Conservation (phyloP, 2,888 invertebrate species). For the Aelia acuminata region DNA sequence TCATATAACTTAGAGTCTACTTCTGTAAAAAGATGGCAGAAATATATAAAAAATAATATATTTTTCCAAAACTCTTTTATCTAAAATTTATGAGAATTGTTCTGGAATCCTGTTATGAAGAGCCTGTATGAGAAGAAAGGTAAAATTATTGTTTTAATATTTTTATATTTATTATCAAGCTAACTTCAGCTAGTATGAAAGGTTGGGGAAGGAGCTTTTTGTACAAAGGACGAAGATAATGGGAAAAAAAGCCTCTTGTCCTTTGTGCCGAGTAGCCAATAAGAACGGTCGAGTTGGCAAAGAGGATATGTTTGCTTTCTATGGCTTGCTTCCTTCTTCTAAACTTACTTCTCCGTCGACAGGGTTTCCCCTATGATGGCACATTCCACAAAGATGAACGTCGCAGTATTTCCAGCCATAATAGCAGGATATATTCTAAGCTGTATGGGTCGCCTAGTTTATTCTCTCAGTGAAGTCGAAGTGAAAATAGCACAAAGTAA, state of each 20-base stretch:
- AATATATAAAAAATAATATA: no score
- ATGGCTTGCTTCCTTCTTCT: not conserved
- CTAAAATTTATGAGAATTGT: no score
- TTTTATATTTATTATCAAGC: not conserved
- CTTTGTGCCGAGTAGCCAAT: not conserved
- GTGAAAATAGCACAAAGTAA: no score
- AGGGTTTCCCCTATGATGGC: slow-evolving; percentile 19
- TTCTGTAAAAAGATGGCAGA: no score
- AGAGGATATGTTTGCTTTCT: slow-evolving; percentile 2
- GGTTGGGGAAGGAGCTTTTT: not conserved
- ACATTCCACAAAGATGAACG: not conserved
- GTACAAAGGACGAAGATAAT: slow-evolving; percentile 1
- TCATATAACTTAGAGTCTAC: no score
- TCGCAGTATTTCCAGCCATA: not conserved
- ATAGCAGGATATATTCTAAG: not conserved
- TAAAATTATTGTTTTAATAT: no score
- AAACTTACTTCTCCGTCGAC: not conserved
- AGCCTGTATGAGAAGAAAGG: no score
- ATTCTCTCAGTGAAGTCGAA: no score
- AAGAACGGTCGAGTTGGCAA: not conserved
- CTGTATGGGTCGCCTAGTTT: not conserved
- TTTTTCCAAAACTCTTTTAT: no score
- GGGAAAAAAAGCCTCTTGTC: not conserved
- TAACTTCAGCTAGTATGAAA: not conserved
- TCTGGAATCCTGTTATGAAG: no score